Evolutionary conservation across 1,140 invertebrate genomes (phyloP).

Genomic region (Trissolcus basalis): DNA sequence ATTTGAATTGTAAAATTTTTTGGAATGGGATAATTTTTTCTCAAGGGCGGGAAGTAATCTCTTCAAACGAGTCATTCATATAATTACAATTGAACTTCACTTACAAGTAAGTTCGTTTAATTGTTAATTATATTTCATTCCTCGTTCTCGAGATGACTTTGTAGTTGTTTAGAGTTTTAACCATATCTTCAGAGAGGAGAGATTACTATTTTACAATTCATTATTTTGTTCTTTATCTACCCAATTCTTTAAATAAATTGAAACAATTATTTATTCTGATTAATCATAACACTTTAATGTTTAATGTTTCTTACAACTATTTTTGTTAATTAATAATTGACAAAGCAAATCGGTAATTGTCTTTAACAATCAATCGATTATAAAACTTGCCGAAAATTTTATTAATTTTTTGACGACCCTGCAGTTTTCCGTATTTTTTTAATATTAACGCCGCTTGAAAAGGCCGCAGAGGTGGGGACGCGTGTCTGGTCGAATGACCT

Average conservation of each 20-base stretch:
- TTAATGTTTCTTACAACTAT: not conserved
- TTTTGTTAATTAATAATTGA: not conserved
- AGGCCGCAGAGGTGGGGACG: slow-evolving; percentile 39
- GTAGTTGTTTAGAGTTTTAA: slow-evolving; percentile 6
- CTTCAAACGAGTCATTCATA: slow-evolving; percentile 5
- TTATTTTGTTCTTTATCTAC: not conserved
- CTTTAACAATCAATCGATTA: slow-evolving; percentile 18
- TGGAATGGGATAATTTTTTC: not conserved
- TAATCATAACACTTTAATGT: not conserved
- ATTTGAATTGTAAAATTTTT: slow-evolving; percentile 2
- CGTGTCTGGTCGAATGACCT: slow-evolving; percentile 55
- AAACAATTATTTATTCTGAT: not conserved
- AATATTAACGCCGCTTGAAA: slow-evolving; percentile 35
- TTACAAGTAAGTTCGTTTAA: slow-evolving; percentile 4
- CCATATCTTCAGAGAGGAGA: not conserved
- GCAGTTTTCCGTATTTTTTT: slow-evolving; percentile 56
- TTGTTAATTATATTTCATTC: slow-evolving; percentile 1
- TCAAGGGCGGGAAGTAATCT: slow-evolving; percentile 1
- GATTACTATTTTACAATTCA: slow-evolving; percentile 4
- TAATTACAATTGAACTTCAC: slow-evolving; percentile 6
- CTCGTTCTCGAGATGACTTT: slow-evolving; percentile 3
- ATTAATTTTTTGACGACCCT: slow-evolving; percentile 56
- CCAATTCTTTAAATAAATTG: not conserved
- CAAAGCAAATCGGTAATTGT: slow-evolving; percentile 1
- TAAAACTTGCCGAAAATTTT: slow-evolving; percentile 60